These are phyloP conservation scores for Nipponacmea schrenckii DNA, from an alignment of 2,888 invertebrate species.

Conservation along the genomic window DNA sequence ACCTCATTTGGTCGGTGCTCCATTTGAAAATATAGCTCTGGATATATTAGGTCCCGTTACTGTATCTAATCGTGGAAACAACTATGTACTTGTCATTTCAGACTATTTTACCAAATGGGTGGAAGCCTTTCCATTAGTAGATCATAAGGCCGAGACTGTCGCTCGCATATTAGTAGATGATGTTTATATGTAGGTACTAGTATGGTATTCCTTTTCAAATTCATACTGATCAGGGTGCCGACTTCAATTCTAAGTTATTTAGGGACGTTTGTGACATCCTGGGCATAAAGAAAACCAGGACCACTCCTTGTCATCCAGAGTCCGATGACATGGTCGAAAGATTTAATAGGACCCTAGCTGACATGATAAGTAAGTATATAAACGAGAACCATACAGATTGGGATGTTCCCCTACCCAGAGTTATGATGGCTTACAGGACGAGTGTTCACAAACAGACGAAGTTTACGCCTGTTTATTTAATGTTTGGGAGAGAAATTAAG, in stretches of 20 bases:
- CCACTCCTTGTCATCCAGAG: not conserved
- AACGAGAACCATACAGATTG: not conserved
- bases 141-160: not conserved
- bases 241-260: constrained; percentile 10
- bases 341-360: not conserved
- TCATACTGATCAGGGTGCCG: not conserved
- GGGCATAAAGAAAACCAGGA: too few relatives aligned
- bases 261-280: not conserved
- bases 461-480: not conserved
- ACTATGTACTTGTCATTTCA: too few relatives aligned
- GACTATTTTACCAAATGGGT: too few relatives aligned
- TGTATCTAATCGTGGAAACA: too few relatives aligned
- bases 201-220: not conserved
- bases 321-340: constrained; percentile 8
- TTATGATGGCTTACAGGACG: constrained; percentile 8
- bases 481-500: constrained; percentile 3
- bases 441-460: too few relatives aligned
- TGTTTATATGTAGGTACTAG: not conserved
- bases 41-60: constrained; percentile 1
- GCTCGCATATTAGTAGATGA: not conserved
- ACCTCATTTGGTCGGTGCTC: not conserved
- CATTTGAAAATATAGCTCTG: constrained; percentile 2
- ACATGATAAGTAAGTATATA: constrained; percentile 4
- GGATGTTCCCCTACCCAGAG: constrained; percentile 6
- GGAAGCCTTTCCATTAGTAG: not conserved